phyloP scores from a whole-genome alignment of 2,797 vertebrate species.

The Holocentrus rufus region DNA sequence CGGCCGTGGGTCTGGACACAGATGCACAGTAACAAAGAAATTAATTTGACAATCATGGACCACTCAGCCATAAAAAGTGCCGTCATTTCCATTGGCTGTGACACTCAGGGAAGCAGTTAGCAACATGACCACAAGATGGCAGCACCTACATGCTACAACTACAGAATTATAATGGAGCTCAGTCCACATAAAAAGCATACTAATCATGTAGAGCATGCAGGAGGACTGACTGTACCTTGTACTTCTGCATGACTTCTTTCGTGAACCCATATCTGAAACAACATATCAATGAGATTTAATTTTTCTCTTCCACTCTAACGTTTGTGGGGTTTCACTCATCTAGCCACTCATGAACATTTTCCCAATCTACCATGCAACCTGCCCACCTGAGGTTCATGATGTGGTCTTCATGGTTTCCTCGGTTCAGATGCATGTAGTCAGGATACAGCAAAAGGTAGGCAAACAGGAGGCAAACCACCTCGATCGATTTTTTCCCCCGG shows the following conservation, averaged over 20 bases:
- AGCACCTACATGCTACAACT: not conserved
- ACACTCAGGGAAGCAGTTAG: not conserved
- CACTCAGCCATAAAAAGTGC: not conserved
- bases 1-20: conserved; percentile 83
- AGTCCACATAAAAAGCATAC: conserved; percentile 6
- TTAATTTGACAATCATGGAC: not conserved
- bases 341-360: not conserved
- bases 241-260: conserved; percentile 94
- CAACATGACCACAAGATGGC: conserved; percentile 13
- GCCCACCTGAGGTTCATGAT: conserved; percentile 93
- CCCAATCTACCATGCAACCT: not conserved
- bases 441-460: conserved; percentile 93
- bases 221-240: conserved; percentile 85
- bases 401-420: conserved; percentile 98
- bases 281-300: not conserved
- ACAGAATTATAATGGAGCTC: not conserved
- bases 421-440: conserved; percentile 91
- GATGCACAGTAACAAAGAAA: not conserved
- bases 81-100: not conserved
- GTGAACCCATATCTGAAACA: conserved; percentile 95
- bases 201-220: not conserved
- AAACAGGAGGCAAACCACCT: conserved; percentile 92
- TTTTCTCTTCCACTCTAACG: not conserved
- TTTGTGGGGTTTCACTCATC: not conserved
- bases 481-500: conserved; percentile 92